These are phyloP conservation scores for Rhopalosiphum padi DNA, from an alignment of 1,140 invertebrate genomes.

Conservation along the genomic window DNA sequence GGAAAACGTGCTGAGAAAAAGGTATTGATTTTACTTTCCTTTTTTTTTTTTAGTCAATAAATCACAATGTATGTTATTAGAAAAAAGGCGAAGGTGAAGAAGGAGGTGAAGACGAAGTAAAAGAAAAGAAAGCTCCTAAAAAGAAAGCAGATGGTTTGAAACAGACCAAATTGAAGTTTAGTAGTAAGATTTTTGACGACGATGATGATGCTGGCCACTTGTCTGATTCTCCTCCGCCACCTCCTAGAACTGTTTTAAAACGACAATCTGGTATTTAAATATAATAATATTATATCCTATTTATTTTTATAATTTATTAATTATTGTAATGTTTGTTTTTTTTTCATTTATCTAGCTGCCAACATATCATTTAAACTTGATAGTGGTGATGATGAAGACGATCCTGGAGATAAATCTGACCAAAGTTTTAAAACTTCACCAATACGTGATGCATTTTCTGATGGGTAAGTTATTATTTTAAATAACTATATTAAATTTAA, in stretches of 20 bases:
- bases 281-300: neutral
- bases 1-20: constrained; percentile 62
- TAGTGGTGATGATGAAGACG: constrained; percentile 3
- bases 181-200: constrained; percentile 37
- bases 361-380: constrained; percentile 56
- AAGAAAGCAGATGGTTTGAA: constrained; percentile 55
- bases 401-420: constrained; percentile 6
- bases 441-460: neutral
- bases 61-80: neutral
- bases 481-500: neutral
- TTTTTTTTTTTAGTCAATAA: neutral
- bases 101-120: constrained; percentile 43
- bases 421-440: constrained; percentile 44
- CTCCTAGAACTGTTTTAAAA: constrained; percentile 41
- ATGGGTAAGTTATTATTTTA: constrained; percentile 28
- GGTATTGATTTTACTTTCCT: neutral
- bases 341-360: constrained; percentile 40
- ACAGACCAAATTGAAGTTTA: constrained; percentile 47
- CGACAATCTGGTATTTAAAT: constrained; percentile 33
- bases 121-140: constrained; percentile 48
- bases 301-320: neutral
- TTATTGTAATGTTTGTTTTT: neutral
- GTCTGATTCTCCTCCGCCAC: constrained; percentile 23
- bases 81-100: constrained; percentile 56
- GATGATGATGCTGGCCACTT: neutral